Evolutionary conservation across 2,888 invertebrate species (phyloP), one percentile per base, ranked within the genome.

Genomic region (Leucozona laternaria): DNA sequence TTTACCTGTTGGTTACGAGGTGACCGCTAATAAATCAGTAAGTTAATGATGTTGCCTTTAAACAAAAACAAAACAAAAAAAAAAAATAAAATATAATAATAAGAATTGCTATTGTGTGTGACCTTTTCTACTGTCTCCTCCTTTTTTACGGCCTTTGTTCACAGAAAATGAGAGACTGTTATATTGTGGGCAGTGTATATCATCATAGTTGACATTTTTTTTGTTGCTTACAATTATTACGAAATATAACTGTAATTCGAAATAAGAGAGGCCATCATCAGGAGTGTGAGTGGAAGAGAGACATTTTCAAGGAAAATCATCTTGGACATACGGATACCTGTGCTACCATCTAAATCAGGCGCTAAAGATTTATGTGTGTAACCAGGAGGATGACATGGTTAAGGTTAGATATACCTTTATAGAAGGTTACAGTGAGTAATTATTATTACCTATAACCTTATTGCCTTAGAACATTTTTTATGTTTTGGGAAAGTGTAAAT

Each of bases 11-110:
- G 87, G 68, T 53, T 48, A 82, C 79, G 89, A 88, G 79, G 90
- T 90, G 90, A 89, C 91, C 90, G 91, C 91, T 91, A 92, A 93
- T 93, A 93, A 93, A 93, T 93, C 93, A 93, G 92, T 90, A 90
- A 91, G 91, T 92, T 93, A 93, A 93, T 93, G 93, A 93, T 93
- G 92, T 92, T 92, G 91, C 91, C 91, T 88, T 89, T 88, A 72
- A 83, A 83, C 70, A 45, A 80, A 84, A 75, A 43, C 40, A 70
- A 37, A 70, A 37, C 43, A 48, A 57, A 70, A 78, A 17, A 48
- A 55, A 55, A 66, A 66, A 79, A 48, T 17, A 58, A 72, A 37
- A 82, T 45, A 20, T 48, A 66, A 68, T 68, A 81, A 80, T 79
- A 84, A 83, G 88, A 88, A 89, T 88, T 88, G 89, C 88, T 89